Evolutionary conservation across 2,797 vertebrate species (phyloP), one percentile per base, ranked within the genome.

Genomic region (Eupleurogrammus muticus): DNA sequence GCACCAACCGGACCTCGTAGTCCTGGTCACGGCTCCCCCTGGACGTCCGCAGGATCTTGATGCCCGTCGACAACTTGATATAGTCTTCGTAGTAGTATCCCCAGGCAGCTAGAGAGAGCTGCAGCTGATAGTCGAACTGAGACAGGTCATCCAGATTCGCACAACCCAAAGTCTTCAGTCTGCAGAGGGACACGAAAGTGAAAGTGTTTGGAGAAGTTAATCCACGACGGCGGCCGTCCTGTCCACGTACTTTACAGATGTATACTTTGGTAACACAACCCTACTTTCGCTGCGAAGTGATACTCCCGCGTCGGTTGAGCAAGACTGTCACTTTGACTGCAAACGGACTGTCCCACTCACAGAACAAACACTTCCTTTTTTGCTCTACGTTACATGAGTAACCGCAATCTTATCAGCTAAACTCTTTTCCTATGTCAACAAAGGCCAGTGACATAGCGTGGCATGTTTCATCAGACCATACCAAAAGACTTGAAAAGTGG

Each of bases 21-120:
- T 95, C 94, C 79, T 93, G 92, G 89, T 95, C 94, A 13, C 94
- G 90, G 70, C 88, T 94, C 66, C 90, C 90, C 74, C 92, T 92
- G 24, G 94, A 93, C 28, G 89, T 86, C 79, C 91, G 92, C 52
- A 95, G 94, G 70, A 95, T 89, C 80, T 93, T 94, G 47, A 95
- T 90, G 19, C 94, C 93, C 0, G 93, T 94, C 4, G 94, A 95
- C 60, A 95, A 73, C 76, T 92, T 95, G 66, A 95, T 90, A 87
- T 95, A 95, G 82, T 95, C 95, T 74, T 95, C 93, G 91, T 95
- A 95, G 84, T 93, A 94, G 88, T 95, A 95, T 44, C 94, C 93
- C 94, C 94, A 95, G 42, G 93, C 91, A 70, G 94, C 93, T 79
- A 95, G 79, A 52, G 94, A 94, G 20, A 95, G 91, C 84, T 94